Conservation (phyloP, 2,797 vertebrate genomes). For the Neosilurus mollespiculum region DNA sequence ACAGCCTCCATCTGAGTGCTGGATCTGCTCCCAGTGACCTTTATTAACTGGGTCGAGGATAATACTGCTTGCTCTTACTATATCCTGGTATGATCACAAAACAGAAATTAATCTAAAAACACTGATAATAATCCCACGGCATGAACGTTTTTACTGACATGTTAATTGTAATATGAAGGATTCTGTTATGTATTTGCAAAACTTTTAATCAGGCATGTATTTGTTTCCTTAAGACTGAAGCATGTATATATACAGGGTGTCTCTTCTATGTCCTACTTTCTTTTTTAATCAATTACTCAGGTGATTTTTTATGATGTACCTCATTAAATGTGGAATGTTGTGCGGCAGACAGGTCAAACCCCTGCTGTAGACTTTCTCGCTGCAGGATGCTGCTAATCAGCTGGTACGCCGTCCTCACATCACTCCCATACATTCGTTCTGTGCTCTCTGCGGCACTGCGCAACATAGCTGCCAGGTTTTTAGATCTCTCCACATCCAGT, state of each 20-base stretch:
- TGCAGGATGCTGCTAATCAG: conserved; percentile 75
- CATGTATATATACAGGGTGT: neutral
- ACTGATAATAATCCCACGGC: neutral
- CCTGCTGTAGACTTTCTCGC: conserved; percentile 79
- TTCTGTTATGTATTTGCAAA: neutral
- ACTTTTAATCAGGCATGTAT: neutral
- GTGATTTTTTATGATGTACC: conserved; percentile 61
- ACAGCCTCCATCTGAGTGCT: conserved; percentile 74
- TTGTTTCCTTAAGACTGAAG: neutral
- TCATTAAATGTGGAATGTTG: conserved; percentile 81
- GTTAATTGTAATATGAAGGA: neutral
- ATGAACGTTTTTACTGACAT: neutral
- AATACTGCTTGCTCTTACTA: conserved; percentile 75
- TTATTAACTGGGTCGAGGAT: conserved; percentile 77
- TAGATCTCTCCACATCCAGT: conserved; percentile 71
- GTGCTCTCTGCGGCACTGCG: conserved; percentile 70
- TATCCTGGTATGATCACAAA: conserved; percentile 68
- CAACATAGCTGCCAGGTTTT: conserved; percentile 68
- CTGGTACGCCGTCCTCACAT: conserved; percentile 79
- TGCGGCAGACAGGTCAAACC: conserved; percentile 82
- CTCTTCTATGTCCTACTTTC: neutral
- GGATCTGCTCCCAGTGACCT: conserved; percentile 83
- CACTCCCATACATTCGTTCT: conserved; percentile 69
- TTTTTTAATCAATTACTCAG: neutral
- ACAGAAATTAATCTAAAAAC: neutral